Evolutionary conservation across 1,140 invertebrate species (phyloP).

Genomic region (Drosophila navojoa): DNA sequence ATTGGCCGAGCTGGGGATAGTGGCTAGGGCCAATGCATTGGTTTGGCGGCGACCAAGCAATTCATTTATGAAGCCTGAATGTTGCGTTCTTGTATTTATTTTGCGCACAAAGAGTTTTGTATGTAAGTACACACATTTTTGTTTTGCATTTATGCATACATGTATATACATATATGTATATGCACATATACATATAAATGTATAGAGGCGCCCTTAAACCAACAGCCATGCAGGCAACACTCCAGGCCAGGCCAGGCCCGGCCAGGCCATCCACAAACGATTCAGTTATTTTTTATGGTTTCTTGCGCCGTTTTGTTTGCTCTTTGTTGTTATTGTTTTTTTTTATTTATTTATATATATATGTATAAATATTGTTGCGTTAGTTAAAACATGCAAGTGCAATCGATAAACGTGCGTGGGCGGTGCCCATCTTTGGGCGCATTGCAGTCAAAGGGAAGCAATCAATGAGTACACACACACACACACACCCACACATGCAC

Average conservation of each 20-base stretch:
- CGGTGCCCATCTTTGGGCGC: constrained; percentile 62
- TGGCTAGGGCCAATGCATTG: neutral
- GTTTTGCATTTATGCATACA: constrained; percentile 58
- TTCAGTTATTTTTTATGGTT: constrained; percentile 55
- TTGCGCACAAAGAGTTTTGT: constrained; percentile 51
- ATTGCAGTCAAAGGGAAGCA: constrained; percentile 57
- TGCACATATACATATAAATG: neutral
- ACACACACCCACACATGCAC: constrained; percentile 8
- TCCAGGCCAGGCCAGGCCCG: neutral
- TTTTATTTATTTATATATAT: constrained; percentile 21
- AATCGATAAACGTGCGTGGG: constrained; percentile 70
- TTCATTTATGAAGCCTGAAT: constrained; percentile 69
- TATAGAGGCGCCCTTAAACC: constrained; percentile 27
- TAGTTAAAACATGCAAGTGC: constrained; percentile 31
- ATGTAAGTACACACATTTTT: constrained; percentile 59
- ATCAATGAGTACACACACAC: constrained; percentile 16
- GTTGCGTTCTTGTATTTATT: constrained; percentile 66
- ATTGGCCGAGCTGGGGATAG: neutral
- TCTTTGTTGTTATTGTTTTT: constrained; percentile 17
- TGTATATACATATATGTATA: constrained; percentile 33
- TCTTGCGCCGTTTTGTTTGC: constrained; percentile 43
- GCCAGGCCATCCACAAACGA: constrained; percentile 15
- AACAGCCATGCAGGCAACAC: neutral
- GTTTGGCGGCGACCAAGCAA: constrained; percentile 34
- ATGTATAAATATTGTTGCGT: constrained; percentile 1